Evolutionary conservation across 2,797 vertebrate genomes (phyloP), one percentile per base, ranked within the genome.

Genomic region (Xenentodon cancila): DNA sequence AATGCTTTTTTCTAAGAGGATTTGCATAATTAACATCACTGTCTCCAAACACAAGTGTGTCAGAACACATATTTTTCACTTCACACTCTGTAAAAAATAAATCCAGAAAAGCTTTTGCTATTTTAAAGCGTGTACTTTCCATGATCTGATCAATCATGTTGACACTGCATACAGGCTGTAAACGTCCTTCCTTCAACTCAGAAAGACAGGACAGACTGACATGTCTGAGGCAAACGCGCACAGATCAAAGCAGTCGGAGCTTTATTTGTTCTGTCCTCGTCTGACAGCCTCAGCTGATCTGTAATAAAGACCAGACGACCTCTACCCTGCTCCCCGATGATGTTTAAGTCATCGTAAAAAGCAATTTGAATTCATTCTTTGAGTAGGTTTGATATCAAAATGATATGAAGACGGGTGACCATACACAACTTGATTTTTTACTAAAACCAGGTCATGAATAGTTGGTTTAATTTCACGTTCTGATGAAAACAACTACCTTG

Each of bases 201-300:
- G 42, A 40, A 11, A 8, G 18, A 13, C 37, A 22, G 53, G 45
- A 65, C 49, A n/a, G 37, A 46, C 47, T 20, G 9, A 52, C 32
- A 20, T 12, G 9, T 20, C 25, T 12, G 19, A 42, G 11, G 48
- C 52, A 48, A 20, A 3, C 11, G 68, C 46, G 0, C 13, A 51
- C 4, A 54, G 21, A 57, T 59, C 53, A 56, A 13, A 37, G 56
- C 51, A 15, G 9, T 45, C 42, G 67, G 27, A 17, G 12, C 48
- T 61, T 46, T 47, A 32, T 64, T 52, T 45, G n/a, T 59, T 54
- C 6, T 42, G 37, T 19, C n/a, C 16, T 50, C 43, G 59, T 64
- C 59, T 44, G 21, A 43, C 43, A 46, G 40, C 12, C 45, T 44
- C n/a, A 45, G 59, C 59, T 59, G 53, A 5, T 8, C 32, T 46